A percentile compares a stretch with the other conserved stretches of the same genome.
Evolutionary conservation across 2,888 invertebrate genomes (phyloP).

Genomic region (Yponomeuta sedellus): DNA sequence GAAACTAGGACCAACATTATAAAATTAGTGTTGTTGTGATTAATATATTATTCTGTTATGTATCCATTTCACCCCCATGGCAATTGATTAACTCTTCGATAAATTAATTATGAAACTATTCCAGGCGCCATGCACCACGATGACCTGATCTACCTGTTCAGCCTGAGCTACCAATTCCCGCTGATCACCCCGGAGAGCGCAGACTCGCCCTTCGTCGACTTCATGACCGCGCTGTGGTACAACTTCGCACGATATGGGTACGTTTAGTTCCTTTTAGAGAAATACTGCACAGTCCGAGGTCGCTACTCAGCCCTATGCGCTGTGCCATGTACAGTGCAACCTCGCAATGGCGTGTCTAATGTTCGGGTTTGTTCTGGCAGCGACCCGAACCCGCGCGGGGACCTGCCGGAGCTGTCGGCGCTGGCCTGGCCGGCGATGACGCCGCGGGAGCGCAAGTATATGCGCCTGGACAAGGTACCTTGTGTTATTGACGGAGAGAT

Average conservation of each 20-base stretch:
- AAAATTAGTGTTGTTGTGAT: too few species aligned
- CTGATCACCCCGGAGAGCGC: constrained; percentile 38
- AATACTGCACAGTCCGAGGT: too few species aligned
- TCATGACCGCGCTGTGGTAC: constrained; percentile 59
- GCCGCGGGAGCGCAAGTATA: constrained; percentile 35
- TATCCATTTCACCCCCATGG: too few species aligned
- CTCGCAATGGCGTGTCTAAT: too few species aligned
- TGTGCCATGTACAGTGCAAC: too few species aligned
- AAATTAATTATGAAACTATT: neutral
- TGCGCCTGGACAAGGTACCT: constrained; percentile 31
- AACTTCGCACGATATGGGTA: constrained; percentile 70
- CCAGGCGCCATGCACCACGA: constrained; percentile 62
- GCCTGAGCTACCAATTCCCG: constrained; percentile 51
- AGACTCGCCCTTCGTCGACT: constrained; percentile 59
- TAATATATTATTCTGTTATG: too few species aligned
- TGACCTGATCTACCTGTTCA: constrained; percentile 70
- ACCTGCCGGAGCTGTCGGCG: constrained; percentile 28
- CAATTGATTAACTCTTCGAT: too few species aligned
- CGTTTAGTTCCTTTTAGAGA: too few species aligned
- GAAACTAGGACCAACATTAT: too few species aligned
- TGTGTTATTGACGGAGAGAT: too few species aligned
- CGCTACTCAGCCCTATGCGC: too few species aligned
- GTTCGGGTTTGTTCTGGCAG: neutral
- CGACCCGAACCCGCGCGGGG: constrained; percentile 36
- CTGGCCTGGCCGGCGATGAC: constrained; percentile 43